Conservation (phyloP, 2,888 invertebrate genomes). For the Baccha elongata region DNA sequence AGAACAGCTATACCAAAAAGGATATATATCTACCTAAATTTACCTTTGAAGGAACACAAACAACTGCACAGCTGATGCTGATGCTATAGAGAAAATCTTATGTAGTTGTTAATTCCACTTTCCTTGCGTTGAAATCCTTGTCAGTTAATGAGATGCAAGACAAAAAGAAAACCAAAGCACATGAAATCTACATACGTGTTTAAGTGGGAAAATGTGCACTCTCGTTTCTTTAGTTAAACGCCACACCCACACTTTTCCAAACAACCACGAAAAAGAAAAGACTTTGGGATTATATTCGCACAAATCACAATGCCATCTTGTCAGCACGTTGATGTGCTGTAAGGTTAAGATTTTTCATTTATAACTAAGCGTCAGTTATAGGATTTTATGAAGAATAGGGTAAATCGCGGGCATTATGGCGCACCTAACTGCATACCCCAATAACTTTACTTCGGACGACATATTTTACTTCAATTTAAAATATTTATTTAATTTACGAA, state of each 20-base stretch:
- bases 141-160: constrained; percentile 73
- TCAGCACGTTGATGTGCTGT: constrained; percentile 34
- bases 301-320: constrained; percentile 51
- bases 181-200: constrained; percentile 74
- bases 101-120: constrained; percentile 69
- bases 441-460: too few relatives aligned
- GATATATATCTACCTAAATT: background rate
- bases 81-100: constrained; percentile 61
- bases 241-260: background rate
- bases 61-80: background rate
- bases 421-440: too few relatives aligned
- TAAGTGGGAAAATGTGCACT: constrained; percentile 73
- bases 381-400: background rate
- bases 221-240: constrained; percentile 26
- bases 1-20: constrained; percentile 24
- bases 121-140: constrained; percentile 70
- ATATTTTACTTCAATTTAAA: too few relatives aligned
- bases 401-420: too few relatives aligned
- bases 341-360: background rate
- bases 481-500: too few relatives aligned
- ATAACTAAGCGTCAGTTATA: background rate
- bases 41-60: constrained; percentile 1
- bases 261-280: background rate
- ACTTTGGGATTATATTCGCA: constrained; percentile 2
- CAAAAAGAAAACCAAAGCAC: constrained; percentile 65